Evolutionary conservation across 2,113 vertebrate genomes (phyloP), one percentile per base, ranked within the genome.

Genomic region (Ifrita kowaldi): DNA sequence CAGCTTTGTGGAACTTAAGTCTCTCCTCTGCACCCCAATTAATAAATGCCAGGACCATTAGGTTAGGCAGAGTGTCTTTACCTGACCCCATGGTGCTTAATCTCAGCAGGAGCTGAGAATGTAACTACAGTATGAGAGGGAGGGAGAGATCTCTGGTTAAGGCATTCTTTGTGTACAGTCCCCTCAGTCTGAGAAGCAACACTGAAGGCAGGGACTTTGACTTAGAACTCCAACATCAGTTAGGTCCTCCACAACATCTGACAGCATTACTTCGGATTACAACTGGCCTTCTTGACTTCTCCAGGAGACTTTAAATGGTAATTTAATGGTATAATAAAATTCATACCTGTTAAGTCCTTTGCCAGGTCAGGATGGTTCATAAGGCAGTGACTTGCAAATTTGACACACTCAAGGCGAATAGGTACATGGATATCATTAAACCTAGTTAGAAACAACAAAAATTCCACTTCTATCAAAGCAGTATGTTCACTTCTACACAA

Each of bases 361-460:
- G 99, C 99, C 97, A 99, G 96, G 97, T 99, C 99, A 0, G 99
- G 99, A 93, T 99, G 99, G 97, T 99, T 99, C 99, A 99, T 99
- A 93, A 99, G 98, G 96, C 99, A 99, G 94, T 99, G 99, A 95
- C 99, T 99, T 87, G 99, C 99, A 95, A 99, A 99, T 97, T 99
- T 99, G 47, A 99, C 99, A 98, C 99, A 99, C 95, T 99, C 99
- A 96, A 99, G 98, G 79, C 99, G 98, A 96, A 99, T 99, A 80
- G 99, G 99, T 88, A 99, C 99, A 16, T 99, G 99, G 97, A 99
- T 99, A 97, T 99, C 99, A 97, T 99, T 99, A 96, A 99, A 99
- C 97, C 99, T 99, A 87, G 87, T 77, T 64, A 22, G 68, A 95
- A 95, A 93, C 75, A 89, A 93, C 12, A 88, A 55, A 91, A 92